Base-by-base conservation (phyloP, 1,140 invertebrate genomes). In the Leptestheria dahalacensis region DNA sequence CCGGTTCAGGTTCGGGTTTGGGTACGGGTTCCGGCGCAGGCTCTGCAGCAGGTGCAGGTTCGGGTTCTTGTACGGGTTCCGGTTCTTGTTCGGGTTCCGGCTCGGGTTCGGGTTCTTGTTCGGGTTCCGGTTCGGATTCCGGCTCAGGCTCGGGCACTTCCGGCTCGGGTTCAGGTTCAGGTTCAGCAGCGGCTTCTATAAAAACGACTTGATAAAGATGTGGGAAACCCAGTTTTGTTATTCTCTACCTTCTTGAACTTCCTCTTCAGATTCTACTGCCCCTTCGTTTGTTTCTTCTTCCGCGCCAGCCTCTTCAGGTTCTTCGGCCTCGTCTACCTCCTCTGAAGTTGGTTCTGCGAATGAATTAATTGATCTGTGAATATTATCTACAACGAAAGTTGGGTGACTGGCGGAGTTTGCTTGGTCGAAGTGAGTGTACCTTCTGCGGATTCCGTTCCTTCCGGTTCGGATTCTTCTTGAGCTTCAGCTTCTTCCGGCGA, bases 401-500 rank as follows among this genome's bases (percentile, higher is more conserved):
- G n/a, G n/a, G n/a, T n/a, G n/a, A n/a, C n/a, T n/a, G n/a, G n/a
- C n/a, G n/a, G n/a, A n/a, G n/a, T 24, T 26, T 26, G 20, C 15
- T 52, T 26, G 50, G 50, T 21, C 50, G 50, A 52, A 52, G 50
- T 52, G 50, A 52, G 12, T 47, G 41, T 28, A n/a, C 25, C 47
- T 62, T 63, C 59, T 62, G 9, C 24, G 23, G 24, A 25, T 48
- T 15, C 29, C 29, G 20, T 51, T 48, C 28, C 25, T 23, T 63
- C 26, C 12, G 28, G 21, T 25, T 56, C 3, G 21, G 54, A 33
- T 26, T 48, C 18, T 28, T 24, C 59, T 21, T 58, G 28, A 29
- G 54, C 20, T 47, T 64, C 61, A 54, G 48, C 51, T 57, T 60
- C 62, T 23, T 55, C 64, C 26, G 52, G 54, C n/a, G n/a, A n/a